Evolutionary conservation across 2,113 vertebrate genomes (phyloP).

Genomic region (Podarcis raffonei): DNA sequence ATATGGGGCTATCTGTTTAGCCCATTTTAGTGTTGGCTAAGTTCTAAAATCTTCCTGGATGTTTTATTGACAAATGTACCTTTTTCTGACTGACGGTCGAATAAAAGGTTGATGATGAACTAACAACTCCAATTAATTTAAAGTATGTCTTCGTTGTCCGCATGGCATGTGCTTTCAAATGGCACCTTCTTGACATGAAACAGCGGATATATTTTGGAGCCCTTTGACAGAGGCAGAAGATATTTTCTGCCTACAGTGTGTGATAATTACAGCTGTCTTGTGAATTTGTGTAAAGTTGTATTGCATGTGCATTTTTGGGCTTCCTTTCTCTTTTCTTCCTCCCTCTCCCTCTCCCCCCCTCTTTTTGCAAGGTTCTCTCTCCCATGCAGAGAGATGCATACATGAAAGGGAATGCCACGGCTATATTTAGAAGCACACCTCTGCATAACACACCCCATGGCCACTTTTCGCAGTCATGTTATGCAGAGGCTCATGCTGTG

Average conservation of each 20-base stretch:
- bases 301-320: background rate
- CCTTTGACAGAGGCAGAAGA: background rate
- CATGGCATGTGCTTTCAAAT: background rate
- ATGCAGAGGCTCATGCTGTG: background rate
- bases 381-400: background rate
- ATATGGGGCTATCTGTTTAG: too few species aligned
- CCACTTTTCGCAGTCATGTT: background rate
- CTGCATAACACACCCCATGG: background rate
- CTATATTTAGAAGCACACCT: constrained; percentile 20
- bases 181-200: background rate
- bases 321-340: background rate
- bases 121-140: background rate
- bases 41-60: too few species aligned
- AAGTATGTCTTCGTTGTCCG: background rate
- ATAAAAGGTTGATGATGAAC: too few species aligned
- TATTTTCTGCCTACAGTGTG: background rate
- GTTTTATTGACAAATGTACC: too few species aligned
- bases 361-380: background rate
- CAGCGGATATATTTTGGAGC: background rate
- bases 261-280: background rate
- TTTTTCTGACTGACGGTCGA: too few species aligned
- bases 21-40: too few species aligned
- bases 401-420: constrained; percentile 8
- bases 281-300: background rate
- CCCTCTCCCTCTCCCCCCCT: background rate